Conservation (phyloP, 2,888 invertebrate genomes). For the Thelaira solivaga region DNA sequence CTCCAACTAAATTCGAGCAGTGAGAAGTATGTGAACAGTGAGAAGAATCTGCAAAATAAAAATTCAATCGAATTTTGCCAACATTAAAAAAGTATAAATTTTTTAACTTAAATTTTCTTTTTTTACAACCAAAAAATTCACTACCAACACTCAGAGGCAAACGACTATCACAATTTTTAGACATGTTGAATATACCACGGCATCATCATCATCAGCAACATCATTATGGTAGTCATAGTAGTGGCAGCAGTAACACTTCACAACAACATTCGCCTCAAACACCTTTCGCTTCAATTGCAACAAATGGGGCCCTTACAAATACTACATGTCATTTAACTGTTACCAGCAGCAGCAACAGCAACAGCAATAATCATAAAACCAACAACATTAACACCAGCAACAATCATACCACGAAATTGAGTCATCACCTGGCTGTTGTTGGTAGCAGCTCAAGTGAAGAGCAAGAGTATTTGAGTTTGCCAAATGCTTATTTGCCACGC, state of each 20-base stretch:
- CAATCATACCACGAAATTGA: slow-evolving; percentile 29
- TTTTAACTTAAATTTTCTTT: background rate
- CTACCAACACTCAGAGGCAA: slow-evolving; percentile 52
- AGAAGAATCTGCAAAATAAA: too few species aligned
- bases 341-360: slow-evolving; percentile 11
- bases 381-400: background rate
- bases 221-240: slow-evolving; percentile 24
- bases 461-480: slow-evolving; percentile 29
- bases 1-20: slow-evolving; percentile 1
- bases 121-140: background rate
- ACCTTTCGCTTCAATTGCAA: slow-evolving; percentile 20
- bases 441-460: slow-evolving; percentile 18
- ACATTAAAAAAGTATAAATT: too few species aligned
- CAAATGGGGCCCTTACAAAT: background rate
- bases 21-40: slow-evolving; percentile 38
- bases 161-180: slow-evolving; percentile 67
- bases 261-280: slow-evolving; percentile 57
- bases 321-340: slow-evolving; percentile 16
- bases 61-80: too few species aligned
- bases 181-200: slow-evolving; percentile 64
- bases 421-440: slow-evolving; percentile 35
- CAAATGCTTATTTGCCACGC: slow-evolving; percentile 60
- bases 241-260: slow-evolving; percentile 48
- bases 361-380: slow-evolving; percentile 18
- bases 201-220: slow-evolving; percentile 50